Evolutionary conservation across 2,113 vertebrate species (phyloP).

Genomic region (Cyprinodon tularosa): DNA sequence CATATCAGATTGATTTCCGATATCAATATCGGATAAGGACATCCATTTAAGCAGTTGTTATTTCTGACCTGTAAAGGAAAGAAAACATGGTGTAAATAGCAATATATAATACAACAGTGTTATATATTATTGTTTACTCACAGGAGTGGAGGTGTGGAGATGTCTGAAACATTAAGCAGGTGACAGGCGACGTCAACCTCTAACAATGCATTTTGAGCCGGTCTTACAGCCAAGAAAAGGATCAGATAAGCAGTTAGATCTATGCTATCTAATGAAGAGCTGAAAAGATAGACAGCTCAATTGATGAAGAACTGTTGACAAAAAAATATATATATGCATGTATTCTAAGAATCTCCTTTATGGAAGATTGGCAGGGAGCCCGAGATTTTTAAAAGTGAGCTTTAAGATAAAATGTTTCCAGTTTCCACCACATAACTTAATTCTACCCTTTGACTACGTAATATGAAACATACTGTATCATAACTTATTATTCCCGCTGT

Average conservation of each 20-base stretch:
- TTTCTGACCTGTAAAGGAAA: neutral
- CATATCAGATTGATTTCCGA: too few relatives aligned
- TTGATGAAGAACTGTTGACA: neutral
- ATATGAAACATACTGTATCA: too few relatives aligned
- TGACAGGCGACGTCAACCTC: neutral
- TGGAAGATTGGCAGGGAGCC: neutral
- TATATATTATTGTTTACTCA: too few relatives aligned
- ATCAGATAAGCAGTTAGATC: neutral
- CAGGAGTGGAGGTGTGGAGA: neutral
- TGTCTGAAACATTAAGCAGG: neutral
- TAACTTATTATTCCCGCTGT: too few relatives aligned
- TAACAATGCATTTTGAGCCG: neutral
- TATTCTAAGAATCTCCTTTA: neutral
- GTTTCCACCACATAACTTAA: neutral
- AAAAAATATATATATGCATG: neutral
- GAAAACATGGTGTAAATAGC: too few relatives aligned
- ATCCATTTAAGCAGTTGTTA: too few relatives aligned
- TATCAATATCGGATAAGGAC: too few relatives aligned
- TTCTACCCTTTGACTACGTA: neutral
- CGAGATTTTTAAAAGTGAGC: neutral
- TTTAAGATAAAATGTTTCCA: neutral
- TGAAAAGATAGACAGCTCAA: neutral
- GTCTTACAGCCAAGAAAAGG: neutral
- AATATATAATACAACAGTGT: too few relatives aligned
- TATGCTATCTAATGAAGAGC: neutral